Base-by-base conservation (phyloP, 1,140 invertebrate genomes). In the Ptiloglossa arizonensis region DNA sequence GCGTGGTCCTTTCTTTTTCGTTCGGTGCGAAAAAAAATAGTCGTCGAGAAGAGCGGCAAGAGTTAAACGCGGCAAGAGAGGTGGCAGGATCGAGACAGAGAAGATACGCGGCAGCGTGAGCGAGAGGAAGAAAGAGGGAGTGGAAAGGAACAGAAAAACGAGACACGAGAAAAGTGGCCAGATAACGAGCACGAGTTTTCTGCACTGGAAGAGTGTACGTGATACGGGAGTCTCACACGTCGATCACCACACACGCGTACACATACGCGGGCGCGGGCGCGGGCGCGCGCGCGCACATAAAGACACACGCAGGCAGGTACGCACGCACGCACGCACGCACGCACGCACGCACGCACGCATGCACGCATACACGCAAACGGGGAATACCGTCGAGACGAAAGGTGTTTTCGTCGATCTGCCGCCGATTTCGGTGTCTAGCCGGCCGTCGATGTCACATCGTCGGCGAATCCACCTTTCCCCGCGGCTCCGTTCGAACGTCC, bases 101-200 rank as follows among this genome's bases (percentile, higher is more conserved):
- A 9, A 13, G 41, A 41, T 41, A 56, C 50, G 69, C 57, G 69
- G 44, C 22, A 22, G 32, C 27, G 35, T 27, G 35, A 24, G 59
- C 13, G 70, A 52, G 9, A 50, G 32, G 44, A 54, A 66, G 38
- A 76, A 17, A 57, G 19, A 46, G 19, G 24, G 59, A 52, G 17
- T 59, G 56, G 62, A 57, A 41, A 60, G 17, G 48, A 69, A 73
- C 15, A 50, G 46, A 54, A 71, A 72, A 68, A 62, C 38, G 56
- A 66, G 22, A 69, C 70, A 44, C 60, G 71, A 68, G 71, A 76
- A 73, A 74, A 80, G 77, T 56, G 56, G 50, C 64, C 41, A 60
- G 80, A 85, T 82, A 86, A 85, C 64, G 41, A 63, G 29, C 64
- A 70, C 67, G 59, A 80, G 73, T 82, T 75, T 79, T 35, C 71